Evolutionary conservation across 2,113 vertebrate species (phyloP).

Genomic region (Rhizomys pruinosus): DNA sequence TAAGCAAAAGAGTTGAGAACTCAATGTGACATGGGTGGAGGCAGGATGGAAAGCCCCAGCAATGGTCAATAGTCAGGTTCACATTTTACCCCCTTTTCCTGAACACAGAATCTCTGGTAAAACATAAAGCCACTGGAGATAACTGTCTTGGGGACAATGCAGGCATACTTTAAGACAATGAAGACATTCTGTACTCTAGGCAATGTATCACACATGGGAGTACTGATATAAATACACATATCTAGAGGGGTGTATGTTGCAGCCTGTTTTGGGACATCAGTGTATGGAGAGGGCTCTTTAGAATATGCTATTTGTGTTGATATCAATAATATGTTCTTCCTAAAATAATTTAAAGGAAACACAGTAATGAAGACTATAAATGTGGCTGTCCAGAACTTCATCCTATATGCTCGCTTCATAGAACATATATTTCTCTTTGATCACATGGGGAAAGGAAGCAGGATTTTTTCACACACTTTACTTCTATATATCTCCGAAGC

Average conservation of each 20-base stretch:
- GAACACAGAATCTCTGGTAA: slow-evolving; percentile 20
- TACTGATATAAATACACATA: neutral
- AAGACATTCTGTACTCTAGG: slow-evolving; percentile 45
- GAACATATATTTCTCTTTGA: neutral
- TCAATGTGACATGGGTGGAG: neutral
- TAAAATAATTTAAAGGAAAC: slow-evolving; percentile 19
- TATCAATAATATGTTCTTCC: neutral
- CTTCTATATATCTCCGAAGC: neutral
- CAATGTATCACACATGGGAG: neutral
- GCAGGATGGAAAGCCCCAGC: neutral
- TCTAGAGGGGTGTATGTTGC: neutral
- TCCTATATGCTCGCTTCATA: accelerated
- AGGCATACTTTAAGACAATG: too few relatives aligned
- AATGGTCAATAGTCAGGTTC: slow-evolving; percentile 14
- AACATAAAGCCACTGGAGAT: slow-evolving; percentile 48
- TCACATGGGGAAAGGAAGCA: neutral
- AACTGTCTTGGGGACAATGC: slow-evolving; percentile 57
- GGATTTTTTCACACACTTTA: neutral
- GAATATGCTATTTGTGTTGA: neutral
- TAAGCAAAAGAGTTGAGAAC: slow-evolving; percentile 20
- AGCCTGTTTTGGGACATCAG: neutral
- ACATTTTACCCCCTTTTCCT: neutral
- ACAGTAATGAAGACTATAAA: neutral
- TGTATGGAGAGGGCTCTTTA: neutral
- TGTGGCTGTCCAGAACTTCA: neutral